These are phyloP conservation scores for Anabas testudineus DNA, from an alignment of 2,797 vertebrate species.

Conservation along the genomic window DNA sequence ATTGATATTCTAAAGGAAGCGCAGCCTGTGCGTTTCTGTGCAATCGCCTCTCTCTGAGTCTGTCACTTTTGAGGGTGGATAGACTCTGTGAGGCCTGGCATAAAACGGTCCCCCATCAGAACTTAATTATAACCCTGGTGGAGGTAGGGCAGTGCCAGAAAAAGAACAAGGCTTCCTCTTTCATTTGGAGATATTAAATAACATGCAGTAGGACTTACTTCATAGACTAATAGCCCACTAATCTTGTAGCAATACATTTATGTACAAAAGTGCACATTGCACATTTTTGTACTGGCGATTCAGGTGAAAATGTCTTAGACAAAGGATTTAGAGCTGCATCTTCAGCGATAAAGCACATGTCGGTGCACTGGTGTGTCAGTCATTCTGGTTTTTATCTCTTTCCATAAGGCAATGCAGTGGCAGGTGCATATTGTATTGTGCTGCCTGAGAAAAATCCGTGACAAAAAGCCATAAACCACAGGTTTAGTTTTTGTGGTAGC, in stretches of 20 bases:
- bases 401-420: slow-evolving; percentile 22
- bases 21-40: slow-evolving; percentile 35
- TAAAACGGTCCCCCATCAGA: slow-evolving; percentile 41
- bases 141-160: slow-evolving; percentile 65
- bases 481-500: slow-evolving; percentile 36
- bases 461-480: slow-evolving; percentile 32
- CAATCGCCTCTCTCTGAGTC: slow-evolving; percentile 26
- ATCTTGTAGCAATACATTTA: slow-evolving; percentile 2
- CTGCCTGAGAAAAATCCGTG: slow-evolving; percentile 23
- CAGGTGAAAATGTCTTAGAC: no score
- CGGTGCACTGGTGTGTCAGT: slow-evolving; percentile 6
- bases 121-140: slow-evolving; percentile 71
- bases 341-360: slow-evolving; percentile 16
- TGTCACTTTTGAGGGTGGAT: slow-evolving; percentile 39
- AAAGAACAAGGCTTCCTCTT: slow-evolving; percentile 62
- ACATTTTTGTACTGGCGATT: no score
- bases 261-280: not conserved
- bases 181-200: slow-evolving; percentile 64
- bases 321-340: slow-evolving; percentile 3
- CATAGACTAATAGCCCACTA: slow-evolving; percentile 6
- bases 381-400: slow-evolving; percentile 22
- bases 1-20: slow-evolving; percentile 50
- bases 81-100: slow-evolving; percentile 48
- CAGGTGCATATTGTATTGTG: slow-evolving; percentile 34
- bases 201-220: slow-evolving; percentile 33